phyloP scores from a whole-genome alignment of 2,797 vertebrate species.

The Molossus molossus region DNA sequence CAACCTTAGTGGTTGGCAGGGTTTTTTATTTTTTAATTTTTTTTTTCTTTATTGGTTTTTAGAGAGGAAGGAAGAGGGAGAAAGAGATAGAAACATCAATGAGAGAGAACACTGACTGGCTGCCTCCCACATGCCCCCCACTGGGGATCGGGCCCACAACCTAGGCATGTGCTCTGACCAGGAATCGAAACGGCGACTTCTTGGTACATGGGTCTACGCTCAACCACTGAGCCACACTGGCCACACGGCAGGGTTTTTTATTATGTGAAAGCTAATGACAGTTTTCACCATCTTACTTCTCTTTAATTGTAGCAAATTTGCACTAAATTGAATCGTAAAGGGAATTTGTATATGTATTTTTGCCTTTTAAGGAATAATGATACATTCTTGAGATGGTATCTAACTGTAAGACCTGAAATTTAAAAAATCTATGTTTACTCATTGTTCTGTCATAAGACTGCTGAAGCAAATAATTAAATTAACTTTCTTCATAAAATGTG shows the following conservation, averaged over 20 bases:
- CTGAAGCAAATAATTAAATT: constrained; percentile 57
- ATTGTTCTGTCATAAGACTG: background rate
- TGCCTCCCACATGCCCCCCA: no score
- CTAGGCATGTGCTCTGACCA: no score
- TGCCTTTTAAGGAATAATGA: constrained; percentile 49
- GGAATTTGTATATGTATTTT: background rate
- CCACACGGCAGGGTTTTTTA: background rate
- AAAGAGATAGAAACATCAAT: no score
- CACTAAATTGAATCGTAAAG: constrained; percentile 32
- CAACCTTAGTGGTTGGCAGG: background rate
- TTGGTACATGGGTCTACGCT: no score
- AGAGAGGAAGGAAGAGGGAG: no score
- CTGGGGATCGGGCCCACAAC: no score
- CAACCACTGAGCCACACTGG: no score
- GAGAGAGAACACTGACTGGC: no score
- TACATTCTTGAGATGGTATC: background rate
- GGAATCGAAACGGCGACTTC: no score
- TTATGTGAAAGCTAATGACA: background rate
- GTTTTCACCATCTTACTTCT: constrained; percentile 28
- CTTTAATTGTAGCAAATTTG: constrained; percentile 37
- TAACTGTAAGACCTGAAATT: constrained; percentile 66
- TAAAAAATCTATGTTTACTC: constrained; percentile 53
- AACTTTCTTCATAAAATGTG: constrained; percentile 28
- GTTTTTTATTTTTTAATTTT: no score
- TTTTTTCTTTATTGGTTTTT: no score